Evolutionary conservation across 2,113 vertebrate species (phyloP).

Genomic region (Gavialis gangeticus): DNA sequence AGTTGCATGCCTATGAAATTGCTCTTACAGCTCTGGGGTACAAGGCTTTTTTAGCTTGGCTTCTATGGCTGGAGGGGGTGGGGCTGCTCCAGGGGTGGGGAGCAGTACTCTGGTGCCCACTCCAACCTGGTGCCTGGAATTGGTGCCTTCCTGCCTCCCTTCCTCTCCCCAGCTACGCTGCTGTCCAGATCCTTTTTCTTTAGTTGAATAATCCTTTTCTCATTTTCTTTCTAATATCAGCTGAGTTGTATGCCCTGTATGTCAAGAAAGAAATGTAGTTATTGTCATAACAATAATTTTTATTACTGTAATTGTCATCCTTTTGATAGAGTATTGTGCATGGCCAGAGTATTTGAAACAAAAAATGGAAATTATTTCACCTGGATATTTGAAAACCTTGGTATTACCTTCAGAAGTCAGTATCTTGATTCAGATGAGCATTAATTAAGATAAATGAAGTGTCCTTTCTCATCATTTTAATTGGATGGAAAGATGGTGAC

Average conservation of each 20-base stretch:
- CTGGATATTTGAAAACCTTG: background rate
- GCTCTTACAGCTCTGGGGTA: too few relatives aligned
- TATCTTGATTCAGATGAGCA: background rate
- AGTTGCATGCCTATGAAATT: too few relatives aligned
- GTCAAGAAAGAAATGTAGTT: background rate
- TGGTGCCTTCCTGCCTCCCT: too few relatives aligned
- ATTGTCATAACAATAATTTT: too few relatives aligned
- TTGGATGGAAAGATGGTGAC: background rate
- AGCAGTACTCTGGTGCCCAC: too few relatives aligned
- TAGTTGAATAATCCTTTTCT: background rate
- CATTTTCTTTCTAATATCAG: background rate
- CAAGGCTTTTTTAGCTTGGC: too few relatives aligned
- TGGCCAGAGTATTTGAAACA: background rate
- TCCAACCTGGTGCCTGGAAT: too few relatives aligned
- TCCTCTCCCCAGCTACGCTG: too few relatives aligned
- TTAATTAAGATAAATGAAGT: constrained; percentile 41
- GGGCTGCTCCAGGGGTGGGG: too few relatives aligned
- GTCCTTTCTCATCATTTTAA: constrained; percentile 14
- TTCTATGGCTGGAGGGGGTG: too few relatives aligned
- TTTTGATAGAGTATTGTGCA: background rate
- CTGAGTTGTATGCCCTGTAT: background rate
- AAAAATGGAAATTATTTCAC: background rate
- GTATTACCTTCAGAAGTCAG: background rate
- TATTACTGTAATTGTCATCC: too few relatives aligned
- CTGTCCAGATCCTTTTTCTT: background rate